A percentile compares a stretch with the other conserved stretches of the same genome.
phyloP scores from a whole-genome alignment of 2,797 vertebrate genomes.

The Eulemur coronatus region DNA sequence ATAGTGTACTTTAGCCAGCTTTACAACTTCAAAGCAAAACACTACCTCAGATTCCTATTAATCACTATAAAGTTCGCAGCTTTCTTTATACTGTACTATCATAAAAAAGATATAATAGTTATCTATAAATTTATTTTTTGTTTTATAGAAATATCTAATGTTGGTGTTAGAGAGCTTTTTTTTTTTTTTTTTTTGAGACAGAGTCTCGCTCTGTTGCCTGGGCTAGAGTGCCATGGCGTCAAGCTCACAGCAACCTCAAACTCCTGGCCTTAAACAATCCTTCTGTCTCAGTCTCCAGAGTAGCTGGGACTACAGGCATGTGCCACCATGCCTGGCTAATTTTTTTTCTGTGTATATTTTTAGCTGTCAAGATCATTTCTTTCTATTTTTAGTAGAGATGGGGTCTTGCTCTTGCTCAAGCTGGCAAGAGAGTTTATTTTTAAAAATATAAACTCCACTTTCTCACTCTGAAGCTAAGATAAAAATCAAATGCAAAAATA shows the following conservation, averaged over 20 bases:
- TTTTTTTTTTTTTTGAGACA: background rate
- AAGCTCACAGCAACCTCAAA: no score
- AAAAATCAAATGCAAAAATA: constrained; percentile 7
- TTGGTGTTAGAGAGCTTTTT: background rate
- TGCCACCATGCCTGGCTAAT: no score
- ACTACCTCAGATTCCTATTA: background rate
- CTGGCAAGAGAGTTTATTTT: background rate
- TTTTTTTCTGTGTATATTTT: no score
- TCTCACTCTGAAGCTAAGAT: background rate
- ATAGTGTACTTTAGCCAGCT: background rate
- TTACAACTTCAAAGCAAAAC: background rate
- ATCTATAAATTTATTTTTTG: background rate
- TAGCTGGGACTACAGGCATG: no score
- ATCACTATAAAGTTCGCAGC: background rate
- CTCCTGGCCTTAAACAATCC: no score
- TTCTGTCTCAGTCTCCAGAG: no score
- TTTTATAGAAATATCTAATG: background rate
- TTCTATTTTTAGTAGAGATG: no score
- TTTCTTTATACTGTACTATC: background rate
- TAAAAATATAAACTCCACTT: background rate
- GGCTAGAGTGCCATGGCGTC: no score
- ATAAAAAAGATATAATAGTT: background rate
- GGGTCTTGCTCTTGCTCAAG: no score
- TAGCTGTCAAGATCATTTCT: no score
- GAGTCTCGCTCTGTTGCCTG: no score